Evolutionary conservation across 1,140 invertebrate genomes (phyloP).

Genomic region (Holcopasites calliopsidis): DNA sequence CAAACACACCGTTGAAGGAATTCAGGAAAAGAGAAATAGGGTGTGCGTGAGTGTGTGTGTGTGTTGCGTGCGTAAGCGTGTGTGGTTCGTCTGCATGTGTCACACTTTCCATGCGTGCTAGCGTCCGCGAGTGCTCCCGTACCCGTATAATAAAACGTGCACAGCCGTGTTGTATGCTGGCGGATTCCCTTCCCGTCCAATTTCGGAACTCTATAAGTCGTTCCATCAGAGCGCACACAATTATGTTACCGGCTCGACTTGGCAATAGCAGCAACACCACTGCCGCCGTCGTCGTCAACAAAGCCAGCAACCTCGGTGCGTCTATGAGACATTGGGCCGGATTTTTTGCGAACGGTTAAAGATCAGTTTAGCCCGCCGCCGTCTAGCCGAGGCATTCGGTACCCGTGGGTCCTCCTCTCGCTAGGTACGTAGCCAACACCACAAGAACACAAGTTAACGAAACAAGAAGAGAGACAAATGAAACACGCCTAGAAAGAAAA

Average conservation of each 20-base stretch:
- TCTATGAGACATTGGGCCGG: constrained; percentile 17
- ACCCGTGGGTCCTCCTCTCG: constrained; percentile 9
- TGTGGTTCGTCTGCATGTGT: constrained; percentile 3
- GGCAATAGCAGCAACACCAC: constrained; percentile 31
- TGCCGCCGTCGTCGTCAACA: constrained; percentile 14
- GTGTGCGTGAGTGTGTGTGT: not conserved
- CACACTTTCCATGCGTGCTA: not conserved
- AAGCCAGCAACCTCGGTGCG: not conserved
- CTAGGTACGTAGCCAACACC: constrained; percentile 37
- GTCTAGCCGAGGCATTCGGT: not conserved
- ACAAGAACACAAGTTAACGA: not conserved
- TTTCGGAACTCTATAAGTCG: constrained; percentile 20
- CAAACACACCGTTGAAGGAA: not conserved
- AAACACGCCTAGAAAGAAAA: too few species aligned
- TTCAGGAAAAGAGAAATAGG: not conserved
- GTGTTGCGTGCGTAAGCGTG: not conserved
- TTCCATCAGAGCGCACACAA: constrained; percentile 35
- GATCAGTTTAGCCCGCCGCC: not conserved
- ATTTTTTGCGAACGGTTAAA: constrained; percentile 54
- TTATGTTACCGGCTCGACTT: constrained; percentile 51
- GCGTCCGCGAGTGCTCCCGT: not conserved
- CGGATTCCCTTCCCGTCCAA: constrained; percentile 4
- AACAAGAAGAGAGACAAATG: not conserved
- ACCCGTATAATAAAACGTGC: not conserved
- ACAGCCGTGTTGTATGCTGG: not conserved